Evolutionary conservation across 2,888 invertebrate species (phyloP).

Genomic region (Zygothrica quintamaculata): DNA sequence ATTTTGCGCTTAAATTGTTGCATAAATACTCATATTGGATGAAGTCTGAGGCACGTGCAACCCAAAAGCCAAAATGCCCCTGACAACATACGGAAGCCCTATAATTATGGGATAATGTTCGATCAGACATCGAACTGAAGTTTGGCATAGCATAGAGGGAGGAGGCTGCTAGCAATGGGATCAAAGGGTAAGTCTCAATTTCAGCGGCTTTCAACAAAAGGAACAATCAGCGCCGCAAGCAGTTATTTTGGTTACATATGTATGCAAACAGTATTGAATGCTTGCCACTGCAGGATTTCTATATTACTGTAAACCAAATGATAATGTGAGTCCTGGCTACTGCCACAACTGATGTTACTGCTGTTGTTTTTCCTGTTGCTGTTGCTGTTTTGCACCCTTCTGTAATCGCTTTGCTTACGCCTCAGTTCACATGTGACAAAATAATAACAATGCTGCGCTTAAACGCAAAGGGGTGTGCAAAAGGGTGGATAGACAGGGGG

Average conservation of each 20-base stretch:
- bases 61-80: slow-evolving; percentile 44
- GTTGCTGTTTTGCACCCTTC: slow-evolving; percentile 46
- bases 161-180: slow-evolving; percentile 41
- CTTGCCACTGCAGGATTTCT: neutral
- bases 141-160: neutral
- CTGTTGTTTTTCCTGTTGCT: too few relatives aligned
- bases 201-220: slow-evolving; percentile 69
- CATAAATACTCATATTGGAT: slow-evolving; percentile 73
- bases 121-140: slow-evolving; percentile 52
- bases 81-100: slow-evolving; percentile 74
- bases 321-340: neutral
- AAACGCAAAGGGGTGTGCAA: neutral
- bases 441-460: slow-evolving; percentile 65
- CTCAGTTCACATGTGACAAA: slow-evolving; percentile 80
- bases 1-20: slow-evolving; percentile 83
- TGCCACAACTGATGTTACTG: too few relatives aligned
- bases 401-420: slow-evolving; percentile 78
- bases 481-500: slow-evolving; percentile 8
- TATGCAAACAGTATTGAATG: slow-evolving; percentile 47
- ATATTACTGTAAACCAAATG: neutral
- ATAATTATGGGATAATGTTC: slow-evolving; percentile 83
- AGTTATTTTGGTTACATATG: slow-evolving; percentile 47
- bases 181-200: slow-evolving; percentile 80
- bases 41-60: slow-evolving; percentile 57
- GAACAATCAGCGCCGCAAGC: slow-evolving; percentile 80